Evolutionary conservation across 2,113 vertebrate species (phyloP).

Genomic region (Petromus typicus): DNA sequence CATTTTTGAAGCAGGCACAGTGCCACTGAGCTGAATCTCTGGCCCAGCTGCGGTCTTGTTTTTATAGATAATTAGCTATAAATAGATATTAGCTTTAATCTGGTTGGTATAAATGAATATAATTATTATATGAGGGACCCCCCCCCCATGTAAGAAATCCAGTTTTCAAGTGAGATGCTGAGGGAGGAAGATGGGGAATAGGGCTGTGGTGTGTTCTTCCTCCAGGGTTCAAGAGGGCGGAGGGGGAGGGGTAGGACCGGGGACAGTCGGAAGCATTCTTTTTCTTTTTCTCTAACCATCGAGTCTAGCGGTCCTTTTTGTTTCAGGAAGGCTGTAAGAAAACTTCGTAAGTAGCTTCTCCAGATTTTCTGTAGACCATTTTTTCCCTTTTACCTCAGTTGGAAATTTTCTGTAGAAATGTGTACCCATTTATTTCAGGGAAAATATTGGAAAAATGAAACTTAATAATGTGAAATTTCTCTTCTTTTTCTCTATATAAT

Average conservation of each 20-base stretch:
- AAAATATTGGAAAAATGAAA: slow-evolving; percentile 52
- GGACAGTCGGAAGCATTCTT: background rate
- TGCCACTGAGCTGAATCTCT: too few species aligned
- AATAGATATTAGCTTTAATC: slow-evolving; percentile 39
- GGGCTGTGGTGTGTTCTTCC: background rate
- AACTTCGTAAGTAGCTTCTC: slow-evolving; percentile 34
- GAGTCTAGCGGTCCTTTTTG: background rate
- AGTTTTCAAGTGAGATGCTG: background rate
- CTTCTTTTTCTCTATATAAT: slow-evolving; percentile 33
- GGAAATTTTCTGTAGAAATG: background rate
- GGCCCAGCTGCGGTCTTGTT: background rate
- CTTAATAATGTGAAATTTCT: slow-evolving; percentile 39
- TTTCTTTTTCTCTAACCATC: background rate
- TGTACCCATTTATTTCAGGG: slow-evolving; percentile 6
- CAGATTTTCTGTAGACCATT: background rate
- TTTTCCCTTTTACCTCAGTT: background rate
- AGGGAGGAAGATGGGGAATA: background rate
- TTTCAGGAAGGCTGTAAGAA: slow-evolving; percentile 35
- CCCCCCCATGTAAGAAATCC: background rate
- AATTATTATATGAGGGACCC: background rate
- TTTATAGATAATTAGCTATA: too few species aligned
- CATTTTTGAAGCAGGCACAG: too few species aligned
- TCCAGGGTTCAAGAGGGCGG: background rate
- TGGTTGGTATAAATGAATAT: background rate
- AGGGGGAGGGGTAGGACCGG: background rate